Conservation (phyloP, 64 coral and sea anemone genomes). For the Pocillopora damicornis region DNA sequence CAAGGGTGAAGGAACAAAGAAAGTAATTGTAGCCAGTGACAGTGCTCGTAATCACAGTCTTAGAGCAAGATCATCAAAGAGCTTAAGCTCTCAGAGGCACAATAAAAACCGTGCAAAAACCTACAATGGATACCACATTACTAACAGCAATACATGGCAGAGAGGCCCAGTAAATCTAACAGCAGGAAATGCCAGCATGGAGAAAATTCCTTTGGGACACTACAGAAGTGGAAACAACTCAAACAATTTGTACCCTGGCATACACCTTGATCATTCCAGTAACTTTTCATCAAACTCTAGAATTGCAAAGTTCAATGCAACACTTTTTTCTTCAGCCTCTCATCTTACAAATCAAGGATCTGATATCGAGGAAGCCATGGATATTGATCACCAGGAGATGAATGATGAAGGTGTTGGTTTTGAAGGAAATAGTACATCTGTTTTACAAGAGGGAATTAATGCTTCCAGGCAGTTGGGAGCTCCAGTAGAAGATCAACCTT, state of each 20-base stretch:
- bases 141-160: not conserved
- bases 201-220: slow-evolving; percentile 21
- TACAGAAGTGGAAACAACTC: not conserved
- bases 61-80: slow-evolving; percentile 12
- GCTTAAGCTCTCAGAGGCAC: not conserved
- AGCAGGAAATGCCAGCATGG: not conserved
- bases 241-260: not conserved
- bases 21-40: slow-evolving; percentile 5
- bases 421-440: not conserved
- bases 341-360: not conserved
- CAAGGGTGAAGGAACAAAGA: slow-evolving; percentile 35
- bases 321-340: slow-evolving; percentile 24
- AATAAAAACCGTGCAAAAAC: slow-evolving; percentile 3
- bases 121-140: not conserved
- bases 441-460: not conserved
- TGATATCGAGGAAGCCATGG: slow-evolving; percentile 86
- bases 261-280: slow-evolving; percentile 1
- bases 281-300: slow-evolving; percentile 1
- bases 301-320: slow-evolving; percentile 32
- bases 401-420: slow-evolving; percentile 12
- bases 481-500: not conserved
- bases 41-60: slow-evolving; percentile 4
- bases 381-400: slow-evolving; percentile 83
- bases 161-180: not conserved
- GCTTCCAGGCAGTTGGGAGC: not conserved